These are phyloP conservation scores for Paratilapia polleni DNA, from an alignment of 2,113 vertebrate genomes.

Conservation along the genomic window DNA sequence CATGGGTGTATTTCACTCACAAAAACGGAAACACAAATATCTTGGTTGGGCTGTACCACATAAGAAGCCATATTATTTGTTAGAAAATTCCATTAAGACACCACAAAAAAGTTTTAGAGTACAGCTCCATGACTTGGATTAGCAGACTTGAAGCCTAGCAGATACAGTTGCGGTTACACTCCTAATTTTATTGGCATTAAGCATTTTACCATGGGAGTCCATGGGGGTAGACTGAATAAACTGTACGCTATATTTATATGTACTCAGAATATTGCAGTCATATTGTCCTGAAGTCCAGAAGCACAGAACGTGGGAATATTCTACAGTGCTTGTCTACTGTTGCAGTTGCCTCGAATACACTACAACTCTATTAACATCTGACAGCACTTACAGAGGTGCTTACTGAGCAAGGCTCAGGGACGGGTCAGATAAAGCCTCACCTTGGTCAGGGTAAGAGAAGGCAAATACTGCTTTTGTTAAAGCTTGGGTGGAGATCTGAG, in stretches of 20 bases:
- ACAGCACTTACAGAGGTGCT: slow-evolving; percentile 66
- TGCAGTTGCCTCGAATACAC: slow-evolving; percentile 24
- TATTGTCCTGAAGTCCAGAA: too few relatives aligned
- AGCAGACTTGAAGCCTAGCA: background rate
- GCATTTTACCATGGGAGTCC: background rate
- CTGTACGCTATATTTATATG: too few relatives aligned
- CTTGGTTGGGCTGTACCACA: background rate
- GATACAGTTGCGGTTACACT: background rate
- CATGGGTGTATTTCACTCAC: too few relatives aligned
- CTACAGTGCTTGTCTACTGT: slow-evolving; percentile 13
- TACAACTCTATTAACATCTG: slow-evolving; percentile 69
- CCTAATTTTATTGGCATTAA: background rate
- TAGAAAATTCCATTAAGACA: background rate
- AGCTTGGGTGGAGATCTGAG: slow-evolving; percentile 71
- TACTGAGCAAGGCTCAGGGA: slow-evolving; percentile 34
- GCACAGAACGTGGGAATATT: background rate
- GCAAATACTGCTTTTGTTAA: slow-evolving; percentile 41
- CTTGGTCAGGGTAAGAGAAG: slow-evolving; percentile 17
- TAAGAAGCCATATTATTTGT: background rate
- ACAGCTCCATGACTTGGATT: background rate
- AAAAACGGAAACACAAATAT: background rate
- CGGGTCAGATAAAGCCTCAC: slow-evolving; percentile 31
- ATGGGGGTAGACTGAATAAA: too few relatives aligned
- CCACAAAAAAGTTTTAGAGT: background rate
- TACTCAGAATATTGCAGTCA: too few relatives aligned